Base-by-base conservation (phyloP, 1,140 invertebrate species). In the Epicauta chinensis region DNA sequence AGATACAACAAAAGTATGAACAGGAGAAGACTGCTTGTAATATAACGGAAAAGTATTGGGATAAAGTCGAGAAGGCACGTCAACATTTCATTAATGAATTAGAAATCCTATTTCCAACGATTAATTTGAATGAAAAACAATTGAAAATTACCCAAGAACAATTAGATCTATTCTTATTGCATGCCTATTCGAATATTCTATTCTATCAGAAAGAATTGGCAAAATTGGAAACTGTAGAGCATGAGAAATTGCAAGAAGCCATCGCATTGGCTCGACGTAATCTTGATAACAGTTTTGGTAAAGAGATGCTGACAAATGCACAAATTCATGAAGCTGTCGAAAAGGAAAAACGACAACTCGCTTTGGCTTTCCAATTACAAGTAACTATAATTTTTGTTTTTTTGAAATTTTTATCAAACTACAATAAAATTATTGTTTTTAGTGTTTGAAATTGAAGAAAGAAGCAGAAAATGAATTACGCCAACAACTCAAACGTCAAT, bases 401-500 rank as follows among this genome's bases (percentile, higher is more conserved):
- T 44, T 39, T 46, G 10, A 16, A 41, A 11, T 44, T 16, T 10
- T 14, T 23, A 4, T 17, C 4, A 11, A 16, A 30, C 4, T 11
- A 4, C 29, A 7, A 32, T 2, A 31, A 17, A 43, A 6, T 43
- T 11, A 17, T 9, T 43, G 16, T 43, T 44, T 44, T 44, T 61
- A 88, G 84, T 65, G 84, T 12, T 64, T 77, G 32, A 72, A 77
- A 49, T 75, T 86, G 34, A 74, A 77, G 51, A 80, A 83, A 55
- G 77, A 81, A 31, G 78, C 83, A 59, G 84, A 93, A 64, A 70
- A 76, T 36, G 85, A 93, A 58, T 70, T 94, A 17, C 76, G 85
- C n/a, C 69, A 77, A 35, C 84, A 92, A 64, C 65, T 96, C 37
- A 83, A 86, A 61, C 72, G 84, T 31, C 90, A 93, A 63, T 78